Evolutionary conservation across 2,888 invertebrate species (phyloP).

Genomic region (Drosophila niveifrons): DNA sequence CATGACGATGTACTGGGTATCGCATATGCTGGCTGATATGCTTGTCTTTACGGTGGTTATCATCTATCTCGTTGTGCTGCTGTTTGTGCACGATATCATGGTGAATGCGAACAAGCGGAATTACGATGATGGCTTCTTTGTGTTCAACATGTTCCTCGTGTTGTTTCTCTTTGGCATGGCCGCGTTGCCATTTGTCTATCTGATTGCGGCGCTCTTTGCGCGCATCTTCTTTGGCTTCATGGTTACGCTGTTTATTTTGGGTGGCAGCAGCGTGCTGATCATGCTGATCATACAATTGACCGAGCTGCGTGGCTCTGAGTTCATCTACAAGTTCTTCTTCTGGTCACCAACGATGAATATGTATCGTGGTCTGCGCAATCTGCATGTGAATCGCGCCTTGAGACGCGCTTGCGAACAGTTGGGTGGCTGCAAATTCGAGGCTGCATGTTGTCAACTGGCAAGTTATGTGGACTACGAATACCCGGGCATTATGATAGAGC

Average conservation of each 20-base stretch:
- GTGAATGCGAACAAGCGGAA: neutral
- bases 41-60: neutral
- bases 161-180: constrained; percentile 20
- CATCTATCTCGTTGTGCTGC: neutral
- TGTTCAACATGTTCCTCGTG: neutral
- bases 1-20: constrained; percentile 1
- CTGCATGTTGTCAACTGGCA: neutral
- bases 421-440: constrained; percentile 1
- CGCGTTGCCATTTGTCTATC: constrained; percentile 25
- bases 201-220: neutral
- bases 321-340: neutral
- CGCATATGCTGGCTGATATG: constrained; percentile 3
- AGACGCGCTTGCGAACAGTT: constrained; percentile 7
- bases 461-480: neutral
- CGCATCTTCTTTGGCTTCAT: constrained; percentile 8
- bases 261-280: constrained; percentile 13
- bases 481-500: constrained; percentile 15
- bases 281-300: neutral
- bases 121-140: constrained; percentile 3
- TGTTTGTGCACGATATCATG: neutral
- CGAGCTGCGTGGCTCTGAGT: neutral
- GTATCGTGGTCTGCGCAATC: constrained; percentile 17
- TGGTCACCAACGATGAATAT: constrained; percentile 37
- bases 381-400: constrained; percentile 22
- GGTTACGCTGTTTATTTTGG: constrained; percentile 9